Conservation (phyloP, 2,888 invertebrate species). For the Euplagia quadripunctaria region DNA sequence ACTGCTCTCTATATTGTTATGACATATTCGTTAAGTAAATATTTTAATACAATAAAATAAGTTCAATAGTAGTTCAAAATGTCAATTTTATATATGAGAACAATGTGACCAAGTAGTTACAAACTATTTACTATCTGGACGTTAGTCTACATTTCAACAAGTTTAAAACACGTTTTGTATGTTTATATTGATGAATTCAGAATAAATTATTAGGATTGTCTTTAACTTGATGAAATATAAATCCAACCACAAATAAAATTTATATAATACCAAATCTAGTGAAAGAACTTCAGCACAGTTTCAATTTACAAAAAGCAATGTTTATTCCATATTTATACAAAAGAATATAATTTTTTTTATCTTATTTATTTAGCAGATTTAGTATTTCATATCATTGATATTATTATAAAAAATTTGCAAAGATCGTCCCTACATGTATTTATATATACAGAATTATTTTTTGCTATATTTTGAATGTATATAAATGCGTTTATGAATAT, state of each 20-base stretch:
- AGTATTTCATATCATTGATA: conserved; percentile 14
- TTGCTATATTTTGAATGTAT: conserved; percentile 7
- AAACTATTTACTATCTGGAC: conserved; percentile 25
- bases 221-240: conserved; percentile 43
- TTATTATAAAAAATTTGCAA: neutral
- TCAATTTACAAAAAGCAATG: neutral
- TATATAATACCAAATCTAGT: conserved; percentile 46
- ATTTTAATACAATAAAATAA: conserved; percentile 20
- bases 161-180: neutral
- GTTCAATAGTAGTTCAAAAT: neutral
- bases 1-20: conserved; percentile 44
- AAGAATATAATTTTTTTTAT: neutral
- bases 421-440: neutral
- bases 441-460: neutral
- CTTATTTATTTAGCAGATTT: conserved; percentile 37
- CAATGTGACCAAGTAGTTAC: conserved; percentile 41
- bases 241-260: conserved; percentile 30
- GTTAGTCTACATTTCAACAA: conserved; percentile 41
- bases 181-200: neutral
- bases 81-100: conserved; percentile 28
- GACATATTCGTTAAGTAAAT: conserved; percentile 24
- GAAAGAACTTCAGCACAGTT: conserved; percentile 22
- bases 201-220: conserved; percentile 13
- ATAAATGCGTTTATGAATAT: neutral
- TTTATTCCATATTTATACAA: neutral